phyloP scores from a whole-genome alignment of 1,140 invertebrate genomes.

The Drosophila orosa region DNA sequence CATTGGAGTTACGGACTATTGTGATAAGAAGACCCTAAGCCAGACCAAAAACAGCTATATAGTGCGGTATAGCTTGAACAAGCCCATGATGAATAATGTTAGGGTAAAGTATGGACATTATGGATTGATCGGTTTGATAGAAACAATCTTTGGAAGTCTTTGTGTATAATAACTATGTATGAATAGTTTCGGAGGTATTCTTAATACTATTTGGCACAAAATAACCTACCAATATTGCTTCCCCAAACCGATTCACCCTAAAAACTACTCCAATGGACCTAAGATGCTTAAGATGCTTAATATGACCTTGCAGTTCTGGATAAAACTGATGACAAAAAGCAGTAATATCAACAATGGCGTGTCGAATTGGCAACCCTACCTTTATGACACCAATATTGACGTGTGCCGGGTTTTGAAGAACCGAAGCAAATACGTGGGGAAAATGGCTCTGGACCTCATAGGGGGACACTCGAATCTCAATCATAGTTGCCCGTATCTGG shows the following conservation, averaged over 20 bases:
- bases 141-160: not conserved
- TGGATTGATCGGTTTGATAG: not conserved
- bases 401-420: conserved; percentile 26
- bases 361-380: conserved; percentile 39
- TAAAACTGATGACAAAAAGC: conserved; percentile 19
- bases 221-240: too few species aligned
- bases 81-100: conserved; percentile 20
- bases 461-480: conserved; percentile 39
- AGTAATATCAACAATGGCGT: not conserved
- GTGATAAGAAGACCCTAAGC: conserved; percentile 11
- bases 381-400: conserved; percentile 35
- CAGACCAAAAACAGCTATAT: conserved; percentile 15
- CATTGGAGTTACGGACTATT: conserved; percentile 23
- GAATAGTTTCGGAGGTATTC: too few species aligned
- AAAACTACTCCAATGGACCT: not conserved
- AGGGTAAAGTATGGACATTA: conserved; percentile 9
- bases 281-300: not conserved
- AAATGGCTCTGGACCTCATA: conserved; percentile 18
- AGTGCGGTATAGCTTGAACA: conserved; percentile 15
- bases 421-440: conserved; percentile 39
- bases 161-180: too few species aligned
- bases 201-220: too few species aligned
- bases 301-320: not conserved
- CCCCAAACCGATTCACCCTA: not conserved
- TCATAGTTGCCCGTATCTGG: conserved; percentile 49